Base-by-base conservation (phyloP, 1,140 invertebrate genomes). In the Adoxophyes honmai region DNA sequence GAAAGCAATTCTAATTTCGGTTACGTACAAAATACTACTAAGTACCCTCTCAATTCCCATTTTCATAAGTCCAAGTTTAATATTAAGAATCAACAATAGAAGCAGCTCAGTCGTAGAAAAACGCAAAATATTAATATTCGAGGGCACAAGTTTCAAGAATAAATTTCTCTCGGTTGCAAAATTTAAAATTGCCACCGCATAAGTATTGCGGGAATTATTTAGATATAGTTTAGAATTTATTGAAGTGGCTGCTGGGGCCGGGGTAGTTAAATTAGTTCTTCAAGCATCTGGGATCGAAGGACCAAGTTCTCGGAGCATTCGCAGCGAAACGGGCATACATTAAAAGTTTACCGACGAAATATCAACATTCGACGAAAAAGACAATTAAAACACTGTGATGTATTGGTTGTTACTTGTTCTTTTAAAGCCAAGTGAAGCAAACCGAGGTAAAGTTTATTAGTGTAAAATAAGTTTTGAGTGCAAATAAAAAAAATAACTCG, bases 211-310 rank as follows among this genome's bases (percentile, higher is more conserved):
- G 68, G 73, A 73, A 70, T 72, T 72, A 69, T 71, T 59, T 69
- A 70, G 73, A 72, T 66, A 44, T 53, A 59, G 66, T 73, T 78
- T 71, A 73, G 66, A 81, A 83, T 79, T 84, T 82, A 84, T 81
- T 80, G 70, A 73, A 84, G 75, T 80, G 73, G 78, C 75, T 77
- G 77, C 79, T 70, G 76, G 75, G 68, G 76, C 72, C 74, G 13
- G 53, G 16, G 81, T 69, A 85, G 78, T 85, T 83, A 87, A 87
- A 87, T 85, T 84, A 87, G 81, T 82, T 87, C 74, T 82, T 79
- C 75, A 76, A 78, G 80, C 79, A 78, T 81, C 74, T 74, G 74
- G 63, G 77, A 77, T 81, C 73, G 81, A 81, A 73, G 69, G 81
- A 78, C 73, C 66, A 84, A 86, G 78, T 86, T 82, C 72, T 38